phyloP scores from a whole-genome alignment of 2,888 invertebrate species.

The Pterostichus madidus region DNA sequence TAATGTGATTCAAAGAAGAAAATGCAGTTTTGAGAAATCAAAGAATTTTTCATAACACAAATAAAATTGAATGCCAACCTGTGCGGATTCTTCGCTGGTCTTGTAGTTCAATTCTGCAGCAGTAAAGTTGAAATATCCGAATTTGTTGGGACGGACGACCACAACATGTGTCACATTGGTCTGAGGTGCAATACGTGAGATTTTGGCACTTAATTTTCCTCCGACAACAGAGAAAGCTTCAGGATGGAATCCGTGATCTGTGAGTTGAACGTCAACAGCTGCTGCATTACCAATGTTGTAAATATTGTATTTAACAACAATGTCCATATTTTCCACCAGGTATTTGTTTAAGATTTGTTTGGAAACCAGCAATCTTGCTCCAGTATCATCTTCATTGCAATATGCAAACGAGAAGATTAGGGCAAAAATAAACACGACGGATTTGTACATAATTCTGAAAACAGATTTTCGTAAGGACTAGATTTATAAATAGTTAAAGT shows the following conservation, averaged over 20 bases:
- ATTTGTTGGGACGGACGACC: constrained; percentile 92
- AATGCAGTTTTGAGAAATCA: background rate
- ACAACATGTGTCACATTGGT: constrained; percentile 96
- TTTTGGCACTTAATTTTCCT: constrained; percentile 89
- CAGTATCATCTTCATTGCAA: constrained; percentile 83
- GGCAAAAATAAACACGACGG: constrained; percentile 54
- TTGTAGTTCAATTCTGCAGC: constrained; percentile 95
- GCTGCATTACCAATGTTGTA: constrained; percentile 96
- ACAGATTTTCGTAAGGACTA: constrained; percentile 26
- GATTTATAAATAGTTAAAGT: background rate
- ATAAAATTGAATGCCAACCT: constrained; percentile 76
- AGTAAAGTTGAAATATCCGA: constrained; percentile 98
- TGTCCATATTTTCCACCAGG: constrained; percentile 97
- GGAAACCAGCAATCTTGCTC: constrained; percentile 91
- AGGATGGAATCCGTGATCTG: constrained; percentile 95
- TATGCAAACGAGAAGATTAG: constrained; percentile 53
- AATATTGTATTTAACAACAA: constrained; percentile 95
- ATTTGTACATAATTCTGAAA: constrained; percentile 55
- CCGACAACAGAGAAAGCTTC: constrained; percentile 94
- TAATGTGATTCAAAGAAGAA: constrained; percentile 13
- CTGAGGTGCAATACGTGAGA: constrained; percentile 94
- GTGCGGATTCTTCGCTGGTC: constrained; percentile 88
- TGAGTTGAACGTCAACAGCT: constrained; percentile 92
- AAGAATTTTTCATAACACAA: background rate
- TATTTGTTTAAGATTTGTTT: constrained; percentile 98